Conservation (phyloP, 2,797 vertebrate genomes). For the Cuniculus paca region DNA sequence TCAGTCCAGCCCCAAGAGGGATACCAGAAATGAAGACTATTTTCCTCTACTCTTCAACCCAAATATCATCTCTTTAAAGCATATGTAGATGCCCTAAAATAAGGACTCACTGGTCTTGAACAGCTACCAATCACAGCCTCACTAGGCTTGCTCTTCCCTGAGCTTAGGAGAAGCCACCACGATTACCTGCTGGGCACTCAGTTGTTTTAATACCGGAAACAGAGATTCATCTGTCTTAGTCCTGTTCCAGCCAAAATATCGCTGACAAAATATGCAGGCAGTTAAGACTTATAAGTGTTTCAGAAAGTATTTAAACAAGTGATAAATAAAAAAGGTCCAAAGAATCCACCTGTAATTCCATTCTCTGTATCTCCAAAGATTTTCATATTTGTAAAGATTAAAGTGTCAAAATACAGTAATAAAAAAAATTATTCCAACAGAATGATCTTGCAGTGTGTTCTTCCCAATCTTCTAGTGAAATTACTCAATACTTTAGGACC, state of each 20-base stretch:
- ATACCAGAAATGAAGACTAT: not conserved
- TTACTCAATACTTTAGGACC: not conserved
- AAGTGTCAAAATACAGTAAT: constrained; percentile 7
- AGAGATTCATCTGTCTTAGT: constrained; percentile 94
- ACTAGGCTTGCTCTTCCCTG: not conserved
- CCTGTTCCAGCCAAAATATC: constrained; percentile 96
- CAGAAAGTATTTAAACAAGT: constrained; percentile 12
- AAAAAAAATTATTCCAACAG: constrained; percentile 38
- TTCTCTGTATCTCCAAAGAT: not conserved
- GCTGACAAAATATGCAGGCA: constrained; percentile 93
- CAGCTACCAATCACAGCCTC: not conserved
- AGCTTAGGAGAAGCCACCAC: not conserved
- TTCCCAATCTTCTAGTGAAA: constrained; percentile 27
- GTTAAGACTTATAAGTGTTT: constrained; percentile 87
- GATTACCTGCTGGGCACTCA: constrained; percentile 94
- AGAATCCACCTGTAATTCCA: not conserved
- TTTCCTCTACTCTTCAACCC: not conserved
- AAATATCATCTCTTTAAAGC: not conserved
- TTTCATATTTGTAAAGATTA: constrained; percentile 33
- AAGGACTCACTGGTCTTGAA: not conserved
- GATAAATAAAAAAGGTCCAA: constrained; percentile 8
- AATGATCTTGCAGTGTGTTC: not conserved
- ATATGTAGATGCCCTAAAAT: not conserved
- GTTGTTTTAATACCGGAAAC: constrained; percentile 95
- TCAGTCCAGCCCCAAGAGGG: not conserved